Base-by-base conservation (phyloP, 2,888 invertebrate genomes). In the Conus canariensis region DNA sequence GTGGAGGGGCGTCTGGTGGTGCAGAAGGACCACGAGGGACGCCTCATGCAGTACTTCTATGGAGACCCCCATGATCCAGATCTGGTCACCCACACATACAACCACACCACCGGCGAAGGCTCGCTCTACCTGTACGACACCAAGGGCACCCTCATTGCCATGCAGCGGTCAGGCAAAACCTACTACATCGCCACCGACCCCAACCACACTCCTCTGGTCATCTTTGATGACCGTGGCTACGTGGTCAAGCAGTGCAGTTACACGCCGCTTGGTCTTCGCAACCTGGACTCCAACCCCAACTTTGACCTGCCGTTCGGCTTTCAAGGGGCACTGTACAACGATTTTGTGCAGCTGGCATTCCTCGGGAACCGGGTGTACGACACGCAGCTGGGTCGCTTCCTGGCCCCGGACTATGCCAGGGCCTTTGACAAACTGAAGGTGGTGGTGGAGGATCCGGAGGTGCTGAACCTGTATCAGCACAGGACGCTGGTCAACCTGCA, bases 41-140 rank as follows among this genome's bases (percentile, higher is more conserved):
- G 99, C 95, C 98, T 99, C 0, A 99, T 99, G 0, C 99, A 99
- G 96, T 99, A 98, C 97, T 99, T 99, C 97, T 99, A 99, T 96
- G 98, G 98, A 89, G 98, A 99, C 95, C 98, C 98, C 94, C 97
- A 98, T 90, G 97, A 98, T 90, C 98, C 98, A 0, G 97, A 98
- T 92, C 98, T 98, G 97, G 98, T 99, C 60, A 98, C 99, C 0
- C 99, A 99, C 95, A 98, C 99, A 93, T 99, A 99, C 96, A 99
- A 98, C 90, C 99, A 99, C 0, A 94, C 99, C 96, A 98, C 98
- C 89, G 98, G 98, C 96, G 97, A 99, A 16, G 98, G 99, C 97
- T 98, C 98, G 0, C 96, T 99, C 88, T 98, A 98, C 82, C 99
- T 99, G 96, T 99, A 99, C 95, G 99, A 99, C 95, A 97, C 98